Percentiles rank a stretch among this genome's conserved stretches.
These are phyloP conservation scores for Bos taurus DNA, from an alignment of 2,113 vertebrate species.

Conservation along the genomic window DNA sequence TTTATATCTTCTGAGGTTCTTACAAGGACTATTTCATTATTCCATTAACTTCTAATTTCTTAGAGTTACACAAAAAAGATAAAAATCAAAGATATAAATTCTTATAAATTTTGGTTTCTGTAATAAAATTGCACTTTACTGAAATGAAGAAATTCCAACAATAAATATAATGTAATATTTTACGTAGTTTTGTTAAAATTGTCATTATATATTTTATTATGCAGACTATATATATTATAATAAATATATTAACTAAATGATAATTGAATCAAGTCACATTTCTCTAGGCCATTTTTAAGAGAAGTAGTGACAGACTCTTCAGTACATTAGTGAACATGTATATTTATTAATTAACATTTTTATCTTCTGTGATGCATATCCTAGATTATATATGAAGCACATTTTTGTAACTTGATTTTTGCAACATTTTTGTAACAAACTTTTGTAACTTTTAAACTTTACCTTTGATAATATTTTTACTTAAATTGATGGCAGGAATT, in stretches of 20 bases:
- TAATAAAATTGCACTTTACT: not conserved
- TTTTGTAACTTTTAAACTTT: constrained; percentile 35
- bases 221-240: not conserved
- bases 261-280: constrained; percentile 63
- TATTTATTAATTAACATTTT: constrained; percentile 64
- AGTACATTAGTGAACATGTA: not conserved
- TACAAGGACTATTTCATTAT: not conserved
- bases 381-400: constrained; percentile 30
- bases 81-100: constrained; percentile 33
- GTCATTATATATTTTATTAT: not conserved
- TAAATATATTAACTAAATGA: constrained; percentile 48
- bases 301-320: not conserved
- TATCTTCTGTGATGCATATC: constrained; percentile 50
- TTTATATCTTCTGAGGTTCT: not conserved
- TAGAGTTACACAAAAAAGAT: constrained; percentile 32
- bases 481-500: constrained; percentile 17
- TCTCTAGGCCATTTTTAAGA: constrained; percentile 47
- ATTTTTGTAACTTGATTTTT: not conserved
- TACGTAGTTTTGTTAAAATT: constrained; percentile 56
- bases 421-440: no score
- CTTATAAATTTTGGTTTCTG: not conserved
- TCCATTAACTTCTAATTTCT: not conserved
- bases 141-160: not conserved
- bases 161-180: not conserved
- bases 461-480: not conserved